These are phyloP conservation scores for Autographa gamma DNA, from an alignment of 2,888 invertebrate genomes.

Conservation along the genomic window DNA sequence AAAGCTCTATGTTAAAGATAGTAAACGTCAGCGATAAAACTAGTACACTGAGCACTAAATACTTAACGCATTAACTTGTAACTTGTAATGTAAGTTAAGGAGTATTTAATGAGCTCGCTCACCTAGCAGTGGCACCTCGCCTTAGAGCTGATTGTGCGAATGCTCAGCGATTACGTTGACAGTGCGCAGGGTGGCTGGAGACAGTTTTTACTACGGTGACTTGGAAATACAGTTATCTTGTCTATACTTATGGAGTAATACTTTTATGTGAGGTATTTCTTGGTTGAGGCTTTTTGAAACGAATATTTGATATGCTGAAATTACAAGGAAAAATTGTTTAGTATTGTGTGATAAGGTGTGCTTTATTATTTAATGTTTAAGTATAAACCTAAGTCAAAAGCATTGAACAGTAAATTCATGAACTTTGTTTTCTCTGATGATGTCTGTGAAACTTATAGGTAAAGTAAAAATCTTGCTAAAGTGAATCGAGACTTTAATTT, in stretches of 20 bases:
- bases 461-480: too few relatives aligned
- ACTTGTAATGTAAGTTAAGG: background rate
- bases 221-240: background rate
- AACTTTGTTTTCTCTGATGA: too few relatives aligned
- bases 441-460: too few relatives aligned
- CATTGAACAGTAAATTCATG: too few relatives aligned
- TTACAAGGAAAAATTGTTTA: too few relatives aligned
- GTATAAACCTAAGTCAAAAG: too few relatives aligned
- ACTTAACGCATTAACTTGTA: background rate
- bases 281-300: background rate
- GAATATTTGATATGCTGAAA: background rate
- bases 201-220: conserved; percentile 22
- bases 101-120: conserved; percentile 8
- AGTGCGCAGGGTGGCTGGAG: conserved; percentile 21
- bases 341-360: background rate
- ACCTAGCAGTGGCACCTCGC: conserved; percentile 18
- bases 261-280: background rate
- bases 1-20: background rate
- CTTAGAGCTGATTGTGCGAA: conserved; percentile 37
- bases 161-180: conserved; percentile 39
- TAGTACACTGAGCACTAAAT: conserved; percentile 1
- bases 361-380: too few relatives aligned
- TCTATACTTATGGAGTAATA: background rate
- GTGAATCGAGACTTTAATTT: too few relatives aligned
- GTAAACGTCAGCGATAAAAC: background rate